Percentiles rank a stretch among this genome's conserved stretches.
Evolutionary conservation across 2,797 vertebrate genomes (phyloP).

Genomic region (Bradypodion ventrale): DNA sequence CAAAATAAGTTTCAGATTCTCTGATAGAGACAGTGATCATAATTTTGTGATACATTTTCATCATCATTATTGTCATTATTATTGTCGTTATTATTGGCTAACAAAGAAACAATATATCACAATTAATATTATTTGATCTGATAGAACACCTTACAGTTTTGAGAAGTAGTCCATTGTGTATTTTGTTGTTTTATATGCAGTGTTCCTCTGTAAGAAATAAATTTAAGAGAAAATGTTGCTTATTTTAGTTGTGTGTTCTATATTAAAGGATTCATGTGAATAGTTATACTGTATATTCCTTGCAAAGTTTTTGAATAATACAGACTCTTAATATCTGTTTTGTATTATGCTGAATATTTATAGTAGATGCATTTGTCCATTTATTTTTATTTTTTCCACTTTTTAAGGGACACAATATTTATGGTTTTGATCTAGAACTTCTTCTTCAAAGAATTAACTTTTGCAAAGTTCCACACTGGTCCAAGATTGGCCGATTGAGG

Average conservation of each 20-base stretch:
- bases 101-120: too few species aligned
- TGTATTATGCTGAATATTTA: conserved; percentile 34
- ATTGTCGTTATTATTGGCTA: too few species aligned
- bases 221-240: not conserved
- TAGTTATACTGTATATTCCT: not conserved
- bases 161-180: not conserved
- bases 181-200: not conserved
- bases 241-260: not conserved
- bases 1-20: not conserved
- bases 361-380: conserved; percentile 70
- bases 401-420: conserved; percentile 89
- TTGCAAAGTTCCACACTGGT: conserved; percentile 96
- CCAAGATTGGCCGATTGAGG: conserved; percentile 94
- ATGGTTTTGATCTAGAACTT: conserved; percentile 97
- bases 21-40: not conserved
- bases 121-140: not conserved
- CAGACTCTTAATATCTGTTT: not conserved
- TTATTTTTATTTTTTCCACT: conserved; percentile 70
- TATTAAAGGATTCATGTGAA: not conserved
- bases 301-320: not conserved
- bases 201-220: not conserved
- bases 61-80: too few species aligned
- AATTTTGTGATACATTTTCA: not conserved
- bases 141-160: not conserved
- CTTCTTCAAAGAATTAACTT: conserved; percentile 91